A percentile compares a stretch with the other conserved stretches of the same genome.
These are phyloP conservation scores for Caenorhabditis virilis DNA, from an alignment of 2,888 invertebrate genomes.

Conservation along the genomic window DNA sequence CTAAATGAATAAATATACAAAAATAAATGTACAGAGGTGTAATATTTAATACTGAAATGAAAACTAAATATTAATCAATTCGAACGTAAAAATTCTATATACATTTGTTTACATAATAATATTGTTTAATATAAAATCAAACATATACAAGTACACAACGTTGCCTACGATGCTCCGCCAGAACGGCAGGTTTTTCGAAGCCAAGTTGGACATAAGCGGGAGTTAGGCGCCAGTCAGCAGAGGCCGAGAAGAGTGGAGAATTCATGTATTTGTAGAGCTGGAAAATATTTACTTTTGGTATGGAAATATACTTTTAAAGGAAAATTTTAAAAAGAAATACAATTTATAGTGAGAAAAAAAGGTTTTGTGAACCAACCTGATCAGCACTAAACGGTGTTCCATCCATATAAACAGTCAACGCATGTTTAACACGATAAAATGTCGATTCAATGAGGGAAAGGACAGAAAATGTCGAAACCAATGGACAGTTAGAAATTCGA, in stretches of 20 bases:
- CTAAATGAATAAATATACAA: too few relatives aligned
- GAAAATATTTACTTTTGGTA: conserved; percentile 1
- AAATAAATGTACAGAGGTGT: too few relatives aligned
- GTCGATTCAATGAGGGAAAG: conserved; percentile 46
- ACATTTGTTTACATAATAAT: neutral
- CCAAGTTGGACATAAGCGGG: conserved; percentile 31
- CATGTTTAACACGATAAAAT: conserved; percentile 16
- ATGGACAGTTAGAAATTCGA: conserved; percentile 35
- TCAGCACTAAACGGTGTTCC: conserved; percentile 26
- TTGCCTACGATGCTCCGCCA: conserved; percentile 31
- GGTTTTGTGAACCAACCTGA: too few relatives aligned
- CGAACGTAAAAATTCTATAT: too few relatives aligned
- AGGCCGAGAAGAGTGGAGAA: conserved; percentile 33
- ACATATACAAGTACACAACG: conserved; percentile 38
- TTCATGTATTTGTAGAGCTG: conserved; percentile 39
- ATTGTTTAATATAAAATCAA: neutral
- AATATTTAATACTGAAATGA: too few relatives aligned
- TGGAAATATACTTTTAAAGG: too few relatives aligned
- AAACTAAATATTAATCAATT: too few relatives aligned
- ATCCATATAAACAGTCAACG: conserved; percentile 40
- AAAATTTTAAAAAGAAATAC: neutral
- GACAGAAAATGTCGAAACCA: conserved; percentile 37
- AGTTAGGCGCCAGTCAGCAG: conserved; percentile 29
- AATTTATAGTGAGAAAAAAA: too few relatives aligned
- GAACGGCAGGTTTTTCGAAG: conserved; percentile 34